Conservation (phyloP, 2,888 invertebrate species). For the Troilus luridus region DNA sequence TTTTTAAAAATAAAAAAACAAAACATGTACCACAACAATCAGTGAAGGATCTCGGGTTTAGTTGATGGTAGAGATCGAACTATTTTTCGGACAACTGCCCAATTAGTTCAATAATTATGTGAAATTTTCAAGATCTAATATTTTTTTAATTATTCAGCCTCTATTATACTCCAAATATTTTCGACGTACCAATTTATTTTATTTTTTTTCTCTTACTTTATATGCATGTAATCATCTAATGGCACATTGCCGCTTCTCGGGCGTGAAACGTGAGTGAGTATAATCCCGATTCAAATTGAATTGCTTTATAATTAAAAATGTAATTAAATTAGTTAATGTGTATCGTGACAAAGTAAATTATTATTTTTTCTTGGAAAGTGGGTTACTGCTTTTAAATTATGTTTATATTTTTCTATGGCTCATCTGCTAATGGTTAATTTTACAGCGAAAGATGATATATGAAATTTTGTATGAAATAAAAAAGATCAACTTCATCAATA, state of each 20-base stretch:
- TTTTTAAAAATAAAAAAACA: no score
- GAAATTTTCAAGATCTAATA: no score
- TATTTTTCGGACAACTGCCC: no score
- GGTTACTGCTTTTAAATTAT: neutral
- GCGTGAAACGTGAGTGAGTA: neutral
- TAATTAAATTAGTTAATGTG: slow-evolving; percentile 9
- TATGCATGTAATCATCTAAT: neutral
- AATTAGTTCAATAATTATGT: no score
- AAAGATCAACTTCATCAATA: no score
- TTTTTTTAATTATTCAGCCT: no score
- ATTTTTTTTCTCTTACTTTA: neutral
- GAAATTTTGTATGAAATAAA: no score
- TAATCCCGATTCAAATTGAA: neutral
- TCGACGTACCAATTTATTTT: neutral
- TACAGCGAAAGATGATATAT: no score
- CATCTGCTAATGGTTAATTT: neutral
- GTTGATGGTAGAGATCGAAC: no score
- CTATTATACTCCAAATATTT: no score
- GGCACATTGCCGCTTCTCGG: neutral
- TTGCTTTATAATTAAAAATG: neutral
- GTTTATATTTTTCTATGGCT: neutral
- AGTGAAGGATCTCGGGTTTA: no score
- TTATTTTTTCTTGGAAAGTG: neutral
- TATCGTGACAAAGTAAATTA: neutral
- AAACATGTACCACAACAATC: no score